These are phyloP conservation scores for Euzetes globulus DNA, from an alignment of 2,888 invertebrate genomes.

Conservation along the genomic window DNA sequence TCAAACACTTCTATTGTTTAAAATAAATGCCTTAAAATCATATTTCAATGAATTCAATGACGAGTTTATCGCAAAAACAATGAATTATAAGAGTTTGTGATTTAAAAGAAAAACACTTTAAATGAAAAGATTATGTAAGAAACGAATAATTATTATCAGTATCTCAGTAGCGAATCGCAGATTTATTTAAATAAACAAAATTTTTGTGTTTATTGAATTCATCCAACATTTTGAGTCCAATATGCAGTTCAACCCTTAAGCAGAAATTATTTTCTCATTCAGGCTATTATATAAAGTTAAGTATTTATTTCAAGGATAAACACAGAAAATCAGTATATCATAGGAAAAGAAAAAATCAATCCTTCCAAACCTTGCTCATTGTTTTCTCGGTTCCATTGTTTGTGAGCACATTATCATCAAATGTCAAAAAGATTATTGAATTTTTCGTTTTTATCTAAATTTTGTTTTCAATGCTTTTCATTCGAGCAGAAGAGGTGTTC, in stretches of 20 bases:
- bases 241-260: neutral
- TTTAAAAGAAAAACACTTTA: neutral
- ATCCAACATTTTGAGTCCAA: neutral
- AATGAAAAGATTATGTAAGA: constrained; percentile 1
- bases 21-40: neutral
- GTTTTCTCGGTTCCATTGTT: too few relatives aligned
- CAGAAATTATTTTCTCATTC: constrained; percentile 20
- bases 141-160: neutral
- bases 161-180: neutral
- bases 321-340: neutral
- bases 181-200: constrained; percentile 10
- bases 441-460: neutral
- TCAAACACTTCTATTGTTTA: constrained; percentile 9
- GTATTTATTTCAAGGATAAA: constrained; percentile 26
- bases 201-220: neutral
- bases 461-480: constrained; percentile 5
- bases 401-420: too few relatives aligned
- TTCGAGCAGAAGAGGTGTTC: constrained; percentile 54
- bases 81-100: constrained; percentile 1
- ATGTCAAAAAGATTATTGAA: too few relatives aligned
- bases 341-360: neutral
- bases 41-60: constrained; percentile 19
- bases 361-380: too few relatives aligned
- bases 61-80: constrained; percentile 11
- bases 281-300: constrained; percentile 22